Evolutionary conservation across 92 coral and sea anemone species (phyloP).

Genomic region (Virgularia gustaviana): DNA sequence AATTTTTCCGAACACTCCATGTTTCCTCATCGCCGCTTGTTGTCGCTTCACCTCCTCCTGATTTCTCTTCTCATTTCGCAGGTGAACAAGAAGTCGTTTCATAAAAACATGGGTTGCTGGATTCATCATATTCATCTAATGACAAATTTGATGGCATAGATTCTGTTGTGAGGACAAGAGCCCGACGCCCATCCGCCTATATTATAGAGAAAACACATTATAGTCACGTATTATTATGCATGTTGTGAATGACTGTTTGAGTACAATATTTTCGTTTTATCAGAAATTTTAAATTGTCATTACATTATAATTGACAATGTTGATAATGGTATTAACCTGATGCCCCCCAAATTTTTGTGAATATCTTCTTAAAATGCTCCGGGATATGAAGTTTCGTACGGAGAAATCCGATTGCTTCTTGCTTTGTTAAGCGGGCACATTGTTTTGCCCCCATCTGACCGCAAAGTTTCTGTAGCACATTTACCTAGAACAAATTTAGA

Average conservation of each 20-base stretch:
- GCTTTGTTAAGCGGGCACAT: conserved; percentile 26
- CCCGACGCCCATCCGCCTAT: conserved; percentile 65
- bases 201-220: background rate
- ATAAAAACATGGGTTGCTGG: conserved; percentile 57
- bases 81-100: conserved; percentile 48
- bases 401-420: conserved; percentile 22
- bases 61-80: conserved; percentile 32
- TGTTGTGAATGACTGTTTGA: background rate
- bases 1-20: conserved; percentile 1
- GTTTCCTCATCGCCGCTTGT: background rate
- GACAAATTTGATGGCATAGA: conserved; percentile 53
- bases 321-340: conserved; percentile 42
- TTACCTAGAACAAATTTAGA: conserved; percentile 31
- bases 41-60: background rate
- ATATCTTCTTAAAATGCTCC: conserved; percentile 47
- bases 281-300: background rate
- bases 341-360: conserved; percentile 52
- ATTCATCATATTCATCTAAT: conserved; percentile 55
- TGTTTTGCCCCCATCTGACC: conserved; percentile 17
- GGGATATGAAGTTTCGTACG: conserved; percentile 41
- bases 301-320: background rate
- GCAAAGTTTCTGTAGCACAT: conserved; percentile 34
- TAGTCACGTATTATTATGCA: too few relatives aligned
- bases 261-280: too few relatives aligned
- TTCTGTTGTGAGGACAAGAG: conserved; percentile 55